These are phyloP conservation scores for Cataglyphis rosenhaueri DNA, from an alignment of 2,888 invertebrate genomes.

Conservation along the genomic window DNA sequence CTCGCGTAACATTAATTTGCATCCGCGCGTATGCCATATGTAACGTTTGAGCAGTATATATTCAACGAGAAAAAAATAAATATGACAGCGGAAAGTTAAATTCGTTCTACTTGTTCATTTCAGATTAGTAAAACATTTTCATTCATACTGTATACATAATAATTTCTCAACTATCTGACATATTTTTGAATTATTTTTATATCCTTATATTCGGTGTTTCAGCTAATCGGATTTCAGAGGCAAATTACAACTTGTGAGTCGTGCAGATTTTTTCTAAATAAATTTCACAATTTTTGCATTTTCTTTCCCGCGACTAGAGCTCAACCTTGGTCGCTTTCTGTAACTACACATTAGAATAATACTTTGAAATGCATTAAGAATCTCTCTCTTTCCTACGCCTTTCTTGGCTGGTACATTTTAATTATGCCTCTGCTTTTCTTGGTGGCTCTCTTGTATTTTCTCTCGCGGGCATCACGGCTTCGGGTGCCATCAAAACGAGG, in stretches of 20 bases:
- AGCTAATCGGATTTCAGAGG: constrained; percentile 22
- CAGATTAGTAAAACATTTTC: neutral
- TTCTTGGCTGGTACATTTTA: constrained; percentile 38
- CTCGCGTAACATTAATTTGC: neutral
- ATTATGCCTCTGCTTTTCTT: constrained; percentile 35
- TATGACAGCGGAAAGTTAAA: neutral
- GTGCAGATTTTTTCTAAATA: constrained; percentile 24
- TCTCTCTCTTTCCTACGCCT: constrained; percentile 23
- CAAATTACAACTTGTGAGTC: constrained; percentile 34
- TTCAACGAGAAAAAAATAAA: neutral
- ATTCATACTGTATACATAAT: neutral
- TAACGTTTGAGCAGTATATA: neutral
- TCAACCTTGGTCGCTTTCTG: constrained; percentile 11
- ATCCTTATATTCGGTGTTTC: neutral
- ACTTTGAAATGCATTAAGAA: constrained; percentile 52
- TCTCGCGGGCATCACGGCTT: constrained; percentile 1
- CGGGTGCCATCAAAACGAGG: constrained; percentile 9
- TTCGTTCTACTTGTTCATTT: neutral
- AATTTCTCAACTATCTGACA: neutral
- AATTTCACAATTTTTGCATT: constrained; percentile 46
- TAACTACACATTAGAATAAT: constrained; percentile 48
- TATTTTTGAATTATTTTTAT: constrained; percentile 13
- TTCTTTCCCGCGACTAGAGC: constrained; percentile 20
- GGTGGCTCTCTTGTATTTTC: constrained; percentile 20
- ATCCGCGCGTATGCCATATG: neutral